phyloP scores from a whole-genome alignment of 64 coral and sea anemone species.

The Stichodactyla mertensii region DNA sequence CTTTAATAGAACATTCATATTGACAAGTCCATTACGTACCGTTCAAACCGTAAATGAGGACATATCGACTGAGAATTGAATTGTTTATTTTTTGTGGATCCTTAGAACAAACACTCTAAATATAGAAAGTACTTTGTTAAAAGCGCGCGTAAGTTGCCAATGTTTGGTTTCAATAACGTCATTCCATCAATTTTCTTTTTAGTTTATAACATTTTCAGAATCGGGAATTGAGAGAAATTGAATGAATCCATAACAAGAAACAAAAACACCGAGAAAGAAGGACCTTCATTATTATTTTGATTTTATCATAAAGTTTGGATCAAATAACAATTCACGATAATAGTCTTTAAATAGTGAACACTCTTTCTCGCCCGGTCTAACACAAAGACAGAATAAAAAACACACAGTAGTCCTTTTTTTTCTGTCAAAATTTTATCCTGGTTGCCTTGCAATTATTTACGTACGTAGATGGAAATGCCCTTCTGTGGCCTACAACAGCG shows the following conservation, averaged over 20 bases:
- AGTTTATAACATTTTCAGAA: not conserved
- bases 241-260: not conserved
- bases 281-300: not conserved
- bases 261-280: not conserved
- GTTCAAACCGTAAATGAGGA: not conserved
- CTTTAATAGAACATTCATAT: not conserved
- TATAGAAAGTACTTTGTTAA: not conserved
- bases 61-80: not conserved
- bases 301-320: not conserved
- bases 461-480: not conserved
- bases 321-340: not conserved
- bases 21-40: not conserved
- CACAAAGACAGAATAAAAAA: not conserved
- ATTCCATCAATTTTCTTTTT: too few relatives aligned
- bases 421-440: too few relatives aligned
- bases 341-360: not conserved
- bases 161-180: too few relatives aligned
- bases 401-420: not conserved
- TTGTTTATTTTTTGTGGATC: not conserved
- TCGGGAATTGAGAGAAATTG: not conserved
- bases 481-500: not conserved
- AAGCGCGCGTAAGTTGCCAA: not conserved
- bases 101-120: constrained; percentile 6
- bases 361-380: not conserved
- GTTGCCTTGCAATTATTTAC: not conserved